Percentiles rank a stretch among this genome's conserved stretches.
phyloP scores from a whole-genome alignment of 2,888 invertebrate species.

The Danaus chrysippus region DNA sequence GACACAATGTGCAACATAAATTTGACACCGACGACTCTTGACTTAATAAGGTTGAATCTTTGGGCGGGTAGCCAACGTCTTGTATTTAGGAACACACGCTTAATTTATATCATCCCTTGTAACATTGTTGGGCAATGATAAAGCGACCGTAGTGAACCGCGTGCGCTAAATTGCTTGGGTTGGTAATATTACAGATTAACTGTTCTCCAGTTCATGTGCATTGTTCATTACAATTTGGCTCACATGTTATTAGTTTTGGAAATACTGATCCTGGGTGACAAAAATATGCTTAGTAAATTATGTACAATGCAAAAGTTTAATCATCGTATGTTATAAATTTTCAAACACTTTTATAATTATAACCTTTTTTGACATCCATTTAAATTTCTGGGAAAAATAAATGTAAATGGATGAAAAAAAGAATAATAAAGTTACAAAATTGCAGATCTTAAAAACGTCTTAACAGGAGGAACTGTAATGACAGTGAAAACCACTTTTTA shows the following conservation, averaged over 20 bases:
- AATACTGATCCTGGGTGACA: slow-evolving; percentile 31
- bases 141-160: slow-evolving; percentile 44
- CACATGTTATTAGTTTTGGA: slow-evolving; percentile 30
- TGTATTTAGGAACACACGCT: slow-evolving; percentile 59
- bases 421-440: slow-evolving; percentile 48
- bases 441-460: slow-evolving; percentile 57
- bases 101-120: slow-evolving; percentile 62
- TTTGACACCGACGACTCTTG: slow-evolving; percentile 3
- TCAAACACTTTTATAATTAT: no score
- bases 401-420: slow-evolving; percentile 54
- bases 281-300: slow-evolving; percentile 38
- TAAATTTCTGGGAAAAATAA: no score
- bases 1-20: background rate
- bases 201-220: slow-evolving; percentile 16
- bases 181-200: slow-evolving; percentile 18
- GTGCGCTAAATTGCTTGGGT: slow-evolving; percentile 49
- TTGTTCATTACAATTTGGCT: slow-evolving; percentile 12
- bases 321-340: no score
- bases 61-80: slow-evolving; percentile 62
- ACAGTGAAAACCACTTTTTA: slow-evolving; percentile 61
- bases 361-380: no score
- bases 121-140: slow-evolving; percentile 58
- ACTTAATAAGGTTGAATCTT: slow-evolving; percentile 57
- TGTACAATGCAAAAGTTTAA: no score
- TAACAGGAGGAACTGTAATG: slow-evolving; percentile 53